Evolutionary conservation across 1,140 invertebrate genomes (phyloP).

Genomic region (Drosophila sechellia): DNA sequence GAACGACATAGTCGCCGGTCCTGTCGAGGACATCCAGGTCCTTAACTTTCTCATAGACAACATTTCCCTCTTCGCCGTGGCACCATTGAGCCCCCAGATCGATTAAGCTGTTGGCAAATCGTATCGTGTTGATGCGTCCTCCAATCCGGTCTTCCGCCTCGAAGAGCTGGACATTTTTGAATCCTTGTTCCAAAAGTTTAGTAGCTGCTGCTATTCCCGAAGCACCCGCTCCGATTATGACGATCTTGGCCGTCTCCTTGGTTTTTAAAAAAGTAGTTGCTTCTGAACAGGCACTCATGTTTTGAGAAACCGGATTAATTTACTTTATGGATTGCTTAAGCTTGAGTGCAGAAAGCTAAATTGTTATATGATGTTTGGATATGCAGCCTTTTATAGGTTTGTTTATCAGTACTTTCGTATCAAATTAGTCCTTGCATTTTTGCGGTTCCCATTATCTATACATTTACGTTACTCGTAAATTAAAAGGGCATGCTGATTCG

Average conservation of each 20-base stretch:
- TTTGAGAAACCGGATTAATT: neutral
- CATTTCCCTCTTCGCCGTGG: constrained; percentile 91
- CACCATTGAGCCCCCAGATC: constrained; percentile 93
- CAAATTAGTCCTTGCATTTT: neutral
- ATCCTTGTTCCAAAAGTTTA: constrained; percentile 85
- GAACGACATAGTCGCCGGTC: constrained; percentile 33
- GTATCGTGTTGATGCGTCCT: constrained; percentile 87
- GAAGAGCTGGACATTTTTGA: constrained; percentile 85
- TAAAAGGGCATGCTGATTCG: too few species aligned
- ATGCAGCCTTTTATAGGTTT: constrained; percentile 17
- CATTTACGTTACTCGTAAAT: neutral
- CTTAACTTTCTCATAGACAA: constrained; percentile 88
- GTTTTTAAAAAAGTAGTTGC: constrained; percentile 10
- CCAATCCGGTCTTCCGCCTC: constrained; percentile 91
- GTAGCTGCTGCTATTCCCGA: constrained; percentile 87
- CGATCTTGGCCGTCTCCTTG: constrained; percentile 72
- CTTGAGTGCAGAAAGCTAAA: neutral
- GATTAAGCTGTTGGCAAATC: constrained; percentile 87
- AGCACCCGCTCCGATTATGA: constrained; percentile 87
- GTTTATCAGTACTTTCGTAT: neutral
- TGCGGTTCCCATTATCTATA: constrained; percentile 18
- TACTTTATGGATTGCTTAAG: neutral
- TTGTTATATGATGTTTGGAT: neutral
- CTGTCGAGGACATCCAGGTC: constrained; percentile 86
- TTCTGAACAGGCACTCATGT: constrained; percentile 21